A percentile compares a stretch with the other conserved stretches of the same genome.
These are phyloP conservation scores for Clamator glandarius DNA, from an alignment of 2,797 vertebrate species.

Conservation along the genomic window DNA sequence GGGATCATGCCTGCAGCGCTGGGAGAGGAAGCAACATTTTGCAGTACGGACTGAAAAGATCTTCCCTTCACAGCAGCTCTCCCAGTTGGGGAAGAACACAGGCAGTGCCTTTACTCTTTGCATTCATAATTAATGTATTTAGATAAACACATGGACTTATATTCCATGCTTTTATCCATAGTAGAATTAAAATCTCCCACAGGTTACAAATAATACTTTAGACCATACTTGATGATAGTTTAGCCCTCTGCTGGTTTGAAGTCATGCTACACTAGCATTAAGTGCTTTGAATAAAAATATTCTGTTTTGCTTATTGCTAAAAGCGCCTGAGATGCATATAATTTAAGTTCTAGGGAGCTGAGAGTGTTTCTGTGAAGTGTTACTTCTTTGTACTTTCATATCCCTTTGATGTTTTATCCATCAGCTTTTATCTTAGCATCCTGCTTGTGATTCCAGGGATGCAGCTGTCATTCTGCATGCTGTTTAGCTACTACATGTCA, in stretches of 20 bases:
- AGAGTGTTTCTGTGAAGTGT: conserved; percentile 58
- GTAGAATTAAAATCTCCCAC: not conserved
- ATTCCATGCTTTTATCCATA: not conserved
- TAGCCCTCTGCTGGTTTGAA: not conserved
- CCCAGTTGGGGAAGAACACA: not conserved
- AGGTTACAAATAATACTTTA: not conserved
- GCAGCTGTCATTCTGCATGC: conserved; percentile 61
- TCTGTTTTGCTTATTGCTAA: conserved; percentile 18
- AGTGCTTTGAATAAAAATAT: not conserved
- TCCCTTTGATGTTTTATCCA: not conserved
- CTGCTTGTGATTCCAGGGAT: not conserved
- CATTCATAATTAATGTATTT: not conserved
- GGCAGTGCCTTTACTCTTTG: not conserved
- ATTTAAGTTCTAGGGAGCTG: conserved; percentile 75
- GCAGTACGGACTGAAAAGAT: rapidly evolving
- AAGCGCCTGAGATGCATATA: conserved; percentile 81
- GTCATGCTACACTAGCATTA: not conserved
- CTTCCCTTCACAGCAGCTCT: not conserved
- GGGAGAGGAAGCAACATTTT: rapidly evolving
- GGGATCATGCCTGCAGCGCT: rapidly evolving
- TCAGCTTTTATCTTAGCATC: not conserved
- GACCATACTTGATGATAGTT: not conserved
- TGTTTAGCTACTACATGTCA: not conserved
- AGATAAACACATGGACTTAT: not conserved
- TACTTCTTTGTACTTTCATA: conserved; percentile 35